phyloP scores from a whole-genome alignment of 2,888 invertebrate species.

The Torymus tubicola region DNA sequence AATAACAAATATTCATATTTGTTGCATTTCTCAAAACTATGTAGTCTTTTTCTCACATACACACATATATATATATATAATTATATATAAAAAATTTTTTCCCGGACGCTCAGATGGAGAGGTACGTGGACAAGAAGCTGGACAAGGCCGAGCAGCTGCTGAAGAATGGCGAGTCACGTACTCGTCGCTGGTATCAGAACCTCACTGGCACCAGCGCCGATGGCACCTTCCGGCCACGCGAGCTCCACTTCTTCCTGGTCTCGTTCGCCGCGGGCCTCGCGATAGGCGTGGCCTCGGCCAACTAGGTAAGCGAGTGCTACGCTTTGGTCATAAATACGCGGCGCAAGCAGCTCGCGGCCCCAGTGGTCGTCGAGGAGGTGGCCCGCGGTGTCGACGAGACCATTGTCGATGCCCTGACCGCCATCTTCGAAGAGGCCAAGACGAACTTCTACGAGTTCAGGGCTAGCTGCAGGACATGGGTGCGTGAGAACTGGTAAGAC shows the following conservation, averaged over 20 bases:
- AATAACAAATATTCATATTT: too few relatives aligned
- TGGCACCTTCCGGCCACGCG: conserved; percentile 83
- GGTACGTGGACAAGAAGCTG: conserved; percentile 88
- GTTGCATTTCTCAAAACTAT: too few relatives aligned
- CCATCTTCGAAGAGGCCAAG: conserved; percentile 58
- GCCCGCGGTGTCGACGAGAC: conserved; percentile 10
- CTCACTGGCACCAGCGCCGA: conserved; percentile 84
- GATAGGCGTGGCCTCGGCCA: conserved; percentile 79
- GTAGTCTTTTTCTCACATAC: too few relatives aligned
- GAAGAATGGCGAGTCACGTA: conserved; percentile 84
- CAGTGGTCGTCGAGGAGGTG: neutral
- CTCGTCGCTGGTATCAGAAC: conserved; percentile 86
- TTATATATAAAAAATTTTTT: conserved; percentile 48
- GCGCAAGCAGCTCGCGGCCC: conserved; percentile 14
- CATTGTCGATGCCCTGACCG: neutral
- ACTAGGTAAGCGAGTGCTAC: conserved; percentile 71
- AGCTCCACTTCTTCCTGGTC: conserved; percentile 87
- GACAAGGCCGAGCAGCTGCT: conserved; percentile 87
- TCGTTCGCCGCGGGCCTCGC: conserved; percentile 90
- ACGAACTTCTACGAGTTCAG: conserved; percentile 62
- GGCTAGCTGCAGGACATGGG: conserved; percentile 51
- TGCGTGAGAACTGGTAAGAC: conserved; percentile 30
- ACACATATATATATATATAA: neutral
- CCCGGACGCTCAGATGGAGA: conserved; percentile 82
- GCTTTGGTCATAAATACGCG: conserved; percentile 64